phyloP scores from a whole-genome alignment of 2,113 vertebrate species.

The Chrysochloris asiatica region DNA sequence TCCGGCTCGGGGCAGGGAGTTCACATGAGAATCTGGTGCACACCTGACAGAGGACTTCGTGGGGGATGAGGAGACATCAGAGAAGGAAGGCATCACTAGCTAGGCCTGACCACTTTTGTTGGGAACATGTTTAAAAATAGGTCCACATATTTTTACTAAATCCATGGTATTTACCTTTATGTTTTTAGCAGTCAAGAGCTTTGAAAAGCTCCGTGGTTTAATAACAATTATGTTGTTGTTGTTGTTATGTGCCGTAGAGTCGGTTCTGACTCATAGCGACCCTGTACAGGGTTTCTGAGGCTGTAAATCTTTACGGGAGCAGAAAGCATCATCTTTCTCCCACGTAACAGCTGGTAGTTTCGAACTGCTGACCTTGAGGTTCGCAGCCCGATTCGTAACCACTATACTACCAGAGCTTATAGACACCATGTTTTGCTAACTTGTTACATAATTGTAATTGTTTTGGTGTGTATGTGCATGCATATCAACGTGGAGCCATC shows the following conservation, averaged over 20 bases:
- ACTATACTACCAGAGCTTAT: no score
- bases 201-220: not conserved
- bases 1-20: not conserved
- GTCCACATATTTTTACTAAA: not conserved
- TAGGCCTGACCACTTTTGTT: not conserved
- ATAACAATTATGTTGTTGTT: no score
- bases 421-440: not conserved
- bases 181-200: slow-evolving; percentile 14
- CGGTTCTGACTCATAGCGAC: no score
- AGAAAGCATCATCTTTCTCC: no score
- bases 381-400: no score
- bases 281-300: no score
- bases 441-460: not conserved
- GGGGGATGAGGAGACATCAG: not conserved
- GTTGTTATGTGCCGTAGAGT: no score
- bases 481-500: no score
- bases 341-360: no score
- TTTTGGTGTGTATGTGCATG: no score
- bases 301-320: no score
- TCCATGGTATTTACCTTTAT: not conserved
- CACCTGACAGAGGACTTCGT: not conserved
- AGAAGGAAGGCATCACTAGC: not conserved
- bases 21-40: not conserved
- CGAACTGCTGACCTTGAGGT: no score
- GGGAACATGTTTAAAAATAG: not conserved